Conservation (phyloP, 2,113 vertebrate species). For the Lonchura striata region DNA sequence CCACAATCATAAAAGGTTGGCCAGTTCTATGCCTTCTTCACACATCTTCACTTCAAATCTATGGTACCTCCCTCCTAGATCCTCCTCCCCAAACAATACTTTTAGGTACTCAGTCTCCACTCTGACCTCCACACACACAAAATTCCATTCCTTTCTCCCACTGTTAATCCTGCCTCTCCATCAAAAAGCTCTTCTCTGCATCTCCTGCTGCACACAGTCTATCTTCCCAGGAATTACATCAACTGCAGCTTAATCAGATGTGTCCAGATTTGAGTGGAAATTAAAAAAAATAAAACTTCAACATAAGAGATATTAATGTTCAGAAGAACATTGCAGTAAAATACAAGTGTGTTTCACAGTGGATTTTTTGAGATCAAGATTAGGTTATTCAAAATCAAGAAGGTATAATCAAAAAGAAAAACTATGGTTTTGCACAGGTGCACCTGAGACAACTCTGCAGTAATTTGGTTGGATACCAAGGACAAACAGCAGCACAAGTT, state of each 20-base stretch:
- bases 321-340: background rate
- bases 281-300: background rate
- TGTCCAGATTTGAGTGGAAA: background rate
- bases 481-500: background rate
- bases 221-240: background rate
- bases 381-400: background rate
- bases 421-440: background rate
- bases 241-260: background rate
- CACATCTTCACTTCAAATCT: background rate
- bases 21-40: background rate
- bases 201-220: background rate
- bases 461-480: background rate
- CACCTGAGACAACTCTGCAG: background rate
- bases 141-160: background rate
- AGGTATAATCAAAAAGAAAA: background rate
- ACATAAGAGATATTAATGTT: background rate
- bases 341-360: background rate
- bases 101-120: background rate
- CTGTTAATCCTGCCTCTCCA: background rate
- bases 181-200: background rate
- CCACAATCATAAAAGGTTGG: background rate
- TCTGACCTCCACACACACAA: background rate
- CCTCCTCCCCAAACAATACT: background rate
- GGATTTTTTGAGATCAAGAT: background rate
- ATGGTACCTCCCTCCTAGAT: background rate